Percentiles rank a stretch among this genome's conserved stretches.
Conservation (phyloP, 2,113 vertebrate species). For the Hyaena hyaena region DNA sequence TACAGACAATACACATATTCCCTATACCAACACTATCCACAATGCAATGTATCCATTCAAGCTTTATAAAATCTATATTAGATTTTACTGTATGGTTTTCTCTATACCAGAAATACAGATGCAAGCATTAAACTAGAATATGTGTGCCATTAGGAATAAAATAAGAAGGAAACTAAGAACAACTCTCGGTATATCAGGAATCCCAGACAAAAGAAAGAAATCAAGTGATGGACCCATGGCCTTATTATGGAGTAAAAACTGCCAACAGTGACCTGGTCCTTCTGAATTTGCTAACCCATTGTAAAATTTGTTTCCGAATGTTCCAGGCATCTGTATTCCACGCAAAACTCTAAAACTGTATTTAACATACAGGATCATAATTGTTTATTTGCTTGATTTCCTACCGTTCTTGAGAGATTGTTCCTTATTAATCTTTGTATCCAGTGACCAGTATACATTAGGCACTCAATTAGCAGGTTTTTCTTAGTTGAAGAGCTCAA, state of each 20-base stretch:
- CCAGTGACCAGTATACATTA: neutral
- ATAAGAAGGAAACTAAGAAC: neutral
- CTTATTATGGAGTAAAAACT: neutral
- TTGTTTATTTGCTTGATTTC: neutral
- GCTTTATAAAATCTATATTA: neutral
- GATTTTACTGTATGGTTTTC: neutral
- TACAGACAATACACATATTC: neutral
- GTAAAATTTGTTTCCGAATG: neutral
- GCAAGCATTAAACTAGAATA: neutral
- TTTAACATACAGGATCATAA: neutral
- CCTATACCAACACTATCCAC: neutral
- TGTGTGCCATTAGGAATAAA: conserved; percentile 32
- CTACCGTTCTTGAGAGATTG: neutral
- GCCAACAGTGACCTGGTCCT: neutral
- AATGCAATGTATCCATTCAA: neutral
- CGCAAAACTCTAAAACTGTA: neutral
- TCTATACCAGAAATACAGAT: neutral
- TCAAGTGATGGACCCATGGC: neutral
- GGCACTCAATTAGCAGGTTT: neutral
- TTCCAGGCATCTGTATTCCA: neutral
- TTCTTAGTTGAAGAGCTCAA: neutral
- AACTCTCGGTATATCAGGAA: neutral
- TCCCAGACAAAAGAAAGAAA: neutral
- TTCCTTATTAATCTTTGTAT: neutral
- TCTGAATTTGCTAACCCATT: neutral